Percentiles rank a stretch among this genome's conserved stretches.
Evolutionary conservation across 2,888 invertebrate genomes (phyloP).

Genomic region (Conomelus anceps): DNA sequence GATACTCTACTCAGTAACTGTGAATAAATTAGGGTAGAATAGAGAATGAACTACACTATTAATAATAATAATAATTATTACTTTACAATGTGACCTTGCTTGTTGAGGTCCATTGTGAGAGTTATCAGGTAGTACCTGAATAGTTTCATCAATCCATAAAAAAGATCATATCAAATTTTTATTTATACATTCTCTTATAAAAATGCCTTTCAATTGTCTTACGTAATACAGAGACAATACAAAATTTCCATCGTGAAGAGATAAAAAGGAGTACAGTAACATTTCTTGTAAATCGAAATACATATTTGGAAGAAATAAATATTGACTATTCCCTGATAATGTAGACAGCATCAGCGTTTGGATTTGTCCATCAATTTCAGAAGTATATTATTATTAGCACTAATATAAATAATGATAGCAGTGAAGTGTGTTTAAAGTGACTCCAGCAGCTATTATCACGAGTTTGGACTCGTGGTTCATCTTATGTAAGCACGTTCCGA

Average conservation of each 20-base stretch:
- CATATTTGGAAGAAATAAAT: neutral
- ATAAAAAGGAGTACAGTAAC: neutral
- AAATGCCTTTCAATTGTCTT: neutral
- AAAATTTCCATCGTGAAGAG: neutral
- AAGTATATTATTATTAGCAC: neutral
- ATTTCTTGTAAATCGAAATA: neutral
- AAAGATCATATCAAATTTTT: no score
- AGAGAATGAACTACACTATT: no score
- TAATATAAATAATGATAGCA: neutral
- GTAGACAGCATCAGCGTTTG: neutral
- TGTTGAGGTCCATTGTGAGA: no score
- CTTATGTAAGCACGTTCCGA: neutral
- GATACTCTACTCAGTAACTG: no score
- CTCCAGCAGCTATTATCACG: neutral
- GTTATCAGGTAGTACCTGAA: no score
- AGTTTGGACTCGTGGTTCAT: neutral
- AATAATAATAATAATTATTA: no score
- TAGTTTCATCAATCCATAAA: no score
- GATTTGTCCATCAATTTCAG: neutral
- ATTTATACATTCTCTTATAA: no score
- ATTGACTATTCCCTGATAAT: neutral
- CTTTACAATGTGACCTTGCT: no score
- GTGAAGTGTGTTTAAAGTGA: neutral
- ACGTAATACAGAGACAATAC: neutral
- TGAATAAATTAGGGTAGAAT: no score